These are phyloP conservation scores for Acrocephalus kingi DNA, from an alignment of 2,113 vertebrate genomes.

Conservation along the genomic window DNA sequence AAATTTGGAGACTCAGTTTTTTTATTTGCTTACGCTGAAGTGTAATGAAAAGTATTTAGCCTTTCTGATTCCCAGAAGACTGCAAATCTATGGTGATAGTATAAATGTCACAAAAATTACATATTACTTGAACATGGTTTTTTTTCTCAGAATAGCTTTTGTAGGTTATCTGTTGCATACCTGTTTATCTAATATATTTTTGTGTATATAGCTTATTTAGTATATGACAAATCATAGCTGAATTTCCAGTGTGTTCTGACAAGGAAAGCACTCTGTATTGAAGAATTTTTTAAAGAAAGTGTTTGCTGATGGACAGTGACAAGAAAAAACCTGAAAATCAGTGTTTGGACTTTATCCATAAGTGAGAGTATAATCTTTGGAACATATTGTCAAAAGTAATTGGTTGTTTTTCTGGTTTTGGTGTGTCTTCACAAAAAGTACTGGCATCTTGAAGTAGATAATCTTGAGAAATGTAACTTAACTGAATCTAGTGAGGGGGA, in stretches of 20 bases:
- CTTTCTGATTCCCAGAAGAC: not conserved
- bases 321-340: not conserved
- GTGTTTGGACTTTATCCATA: not conserved
- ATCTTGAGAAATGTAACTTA: not conserved
- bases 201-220: not conserved
- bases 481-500: not conserved
- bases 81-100: not conserved
- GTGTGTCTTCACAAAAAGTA: not conserved
- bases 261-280: not conserved
- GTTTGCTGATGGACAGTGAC: not conserved
- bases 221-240: not conserved
- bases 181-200: not conserved
- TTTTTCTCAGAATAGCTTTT: not conserved
- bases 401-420: not conserved
- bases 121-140: accelerated
- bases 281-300: not conserved
- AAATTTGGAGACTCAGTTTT: not conserved
- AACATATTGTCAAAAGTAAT: not conserved
- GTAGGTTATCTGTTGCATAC: not conserved
- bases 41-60: not conserved
- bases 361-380: not conserved
- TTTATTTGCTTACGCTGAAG: not conserved
- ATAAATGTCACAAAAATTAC: not conserved
- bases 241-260: not conserved
- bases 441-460: not conserved